Base-by-base conservation (phyloP, 2,113 vertebrate genomes). In the Psilopogon haemacephalus region DNA sequence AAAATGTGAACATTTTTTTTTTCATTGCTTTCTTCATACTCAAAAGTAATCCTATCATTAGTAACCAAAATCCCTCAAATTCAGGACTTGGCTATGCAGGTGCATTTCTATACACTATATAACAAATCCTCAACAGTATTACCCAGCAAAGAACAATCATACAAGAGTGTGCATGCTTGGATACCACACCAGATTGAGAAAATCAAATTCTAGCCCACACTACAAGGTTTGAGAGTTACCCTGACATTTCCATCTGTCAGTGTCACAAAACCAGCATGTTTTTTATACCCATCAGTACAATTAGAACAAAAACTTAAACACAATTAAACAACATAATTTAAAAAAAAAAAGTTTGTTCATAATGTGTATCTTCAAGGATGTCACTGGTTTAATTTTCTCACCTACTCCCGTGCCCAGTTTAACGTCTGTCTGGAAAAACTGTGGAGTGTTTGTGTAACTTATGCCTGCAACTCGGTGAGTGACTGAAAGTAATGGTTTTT, bases 401-500 rank as follows among this genome's bases (percentile, higher is more conserved):
- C 60, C 15, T 73, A 33, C 16, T 48, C 42, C 24, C 38, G 26
- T 50, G 64, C 28, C 20, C 71, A 82, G 21, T 32, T 17, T 62
- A 82, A 33, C 6, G 12, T 38, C 32, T 74, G 33, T 70, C 20
- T 17, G 56, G 15, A 86, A 74, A 56, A 55, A 16, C 24, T 74
- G 13, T 9, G 32, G 21, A 56, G 35, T 15, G 10, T 30, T 80
- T 84, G 28, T 48, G n/a, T 33, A 81, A 44, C 48, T 81, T 46
- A 30, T 1, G 13, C 24, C 9, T 62, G 35, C 28, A 71, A 56
- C 19, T 50, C 59, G 37, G 27, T 30, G 20, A 42, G 15, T 48
- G 46, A 46, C 44, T n/a, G n/a, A 48, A 24, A 24, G 20, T 23
- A 48, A 42, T 0, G 0, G 30, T 21, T 69, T 90, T 40, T 1